These are phyloP conservation scores for Girardinichthys multiradiatus DNA, from an alignment of 2,113 vertebrate genomes.

Conservation along the genomic window DNA sequence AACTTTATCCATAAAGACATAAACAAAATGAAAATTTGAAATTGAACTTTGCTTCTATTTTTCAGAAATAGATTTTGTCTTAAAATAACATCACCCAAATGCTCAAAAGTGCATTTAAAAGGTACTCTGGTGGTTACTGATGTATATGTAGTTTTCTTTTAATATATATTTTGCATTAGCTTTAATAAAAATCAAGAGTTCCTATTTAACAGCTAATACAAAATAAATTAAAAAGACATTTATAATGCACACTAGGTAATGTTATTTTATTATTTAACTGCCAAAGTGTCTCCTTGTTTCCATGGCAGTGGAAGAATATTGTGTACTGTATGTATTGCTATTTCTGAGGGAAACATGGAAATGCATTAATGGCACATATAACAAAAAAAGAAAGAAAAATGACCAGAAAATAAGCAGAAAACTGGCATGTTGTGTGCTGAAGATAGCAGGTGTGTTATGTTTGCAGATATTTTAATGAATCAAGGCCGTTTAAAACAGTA, in stretches of 20 bases:
- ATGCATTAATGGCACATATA: conserved; percentile 11
- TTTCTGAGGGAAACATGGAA: conserved; percentile 27
- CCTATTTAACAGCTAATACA: not conserved
- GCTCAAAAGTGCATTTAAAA: not conserved
- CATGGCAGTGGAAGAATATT: conserved; percentile 54
- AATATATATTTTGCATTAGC: not conserved
- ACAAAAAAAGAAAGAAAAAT: conserved; percentile 8
- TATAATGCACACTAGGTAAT: not conserved
- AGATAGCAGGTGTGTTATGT: conserved; percentile 13
- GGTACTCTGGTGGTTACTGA: not conserved
- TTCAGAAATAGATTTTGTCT: no score
- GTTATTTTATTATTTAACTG: not conserved
- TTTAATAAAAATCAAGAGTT: not conserved
- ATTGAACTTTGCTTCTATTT: no score
- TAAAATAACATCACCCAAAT: not conserved
- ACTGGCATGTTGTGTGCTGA: not conserved
- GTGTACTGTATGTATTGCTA: conserved; percentile 18
- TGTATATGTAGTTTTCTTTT: not conserved
- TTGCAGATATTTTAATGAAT: conserved; percentile 11
- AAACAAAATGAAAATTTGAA: no score
- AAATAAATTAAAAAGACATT: not conserved
- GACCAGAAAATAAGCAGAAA: conserved; percentile 4
- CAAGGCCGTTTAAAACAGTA: not conserved
- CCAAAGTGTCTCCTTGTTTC: conserved; percentile 36
- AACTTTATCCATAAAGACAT: no score